Conservation (phyloP, 2,888 invertebrate species). For the Diplazon laetatorius region DNA sequence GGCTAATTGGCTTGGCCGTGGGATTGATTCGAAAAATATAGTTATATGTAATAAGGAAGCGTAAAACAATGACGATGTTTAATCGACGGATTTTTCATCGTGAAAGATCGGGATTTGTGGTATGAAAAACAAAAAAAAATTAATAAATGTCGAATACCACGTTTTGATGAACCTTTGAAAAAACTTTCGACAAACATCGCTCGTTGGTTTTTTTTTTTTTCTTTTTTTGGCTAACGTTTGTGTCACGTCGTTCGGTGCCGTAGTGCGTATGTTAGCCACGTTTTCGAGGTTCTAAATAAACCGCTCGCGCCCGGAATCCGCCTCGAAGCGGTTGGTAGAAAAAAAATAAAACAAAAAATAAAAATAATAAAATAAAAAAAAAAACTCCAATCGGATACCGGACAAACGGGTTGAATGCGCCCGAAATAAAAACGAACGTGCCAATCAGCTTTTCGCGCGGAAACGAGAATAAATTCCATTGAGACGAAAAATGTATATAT, state of each 20-base stretch:
- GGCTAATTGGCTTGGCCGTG: slow-evolving; percentile 21
- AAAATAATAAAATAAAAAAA: not conserved
- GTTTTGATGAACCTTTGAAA: not conserved
- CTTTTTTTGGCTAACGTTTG: no score
- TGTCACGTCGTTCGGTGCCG: not conserved
- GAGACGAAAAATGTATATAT: no score
- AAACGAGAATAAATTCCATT: not conserved
- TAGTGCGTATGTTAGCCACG: slow-evolving; percentile 8
- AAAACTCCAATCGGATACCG: slow-evolving; percentile 23
- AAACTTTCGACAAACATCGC: slow-evolving; percentile 7
- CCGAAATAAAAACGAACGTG: slow-evolving; percentile 27
- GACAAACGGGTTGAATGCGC: slow-evolving; percentile 35
- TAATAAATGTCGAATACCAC: not conserved
- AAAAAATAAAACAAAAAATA: no score
- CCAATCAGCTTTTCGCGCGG: not conserved
- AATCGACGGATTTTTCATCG: slow-evolving; percentile 26
- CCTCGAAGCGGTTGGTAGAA: slow-evolving; percentile 24
- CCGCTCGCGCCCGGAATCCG: slow-evolving; percentile 34
- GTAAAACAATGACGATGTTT: slow-evolving; percentile 8
- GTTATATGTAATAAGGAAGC: not conserved
- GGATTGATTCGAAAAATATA: slow-evolving; percentile 14
- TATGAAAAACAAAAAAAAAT: no score
- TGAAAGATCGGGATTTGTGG: slow-evolving; percentile 1
- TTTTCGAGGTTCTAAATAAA: slow-evolving; percentile 63
- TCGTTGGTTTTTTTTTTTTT: no score